These are phyloP conservation scores for Athene noctua DNA, from an alignment of 2,113 vertebrate species.

Conservation along the genomic window DNA sequence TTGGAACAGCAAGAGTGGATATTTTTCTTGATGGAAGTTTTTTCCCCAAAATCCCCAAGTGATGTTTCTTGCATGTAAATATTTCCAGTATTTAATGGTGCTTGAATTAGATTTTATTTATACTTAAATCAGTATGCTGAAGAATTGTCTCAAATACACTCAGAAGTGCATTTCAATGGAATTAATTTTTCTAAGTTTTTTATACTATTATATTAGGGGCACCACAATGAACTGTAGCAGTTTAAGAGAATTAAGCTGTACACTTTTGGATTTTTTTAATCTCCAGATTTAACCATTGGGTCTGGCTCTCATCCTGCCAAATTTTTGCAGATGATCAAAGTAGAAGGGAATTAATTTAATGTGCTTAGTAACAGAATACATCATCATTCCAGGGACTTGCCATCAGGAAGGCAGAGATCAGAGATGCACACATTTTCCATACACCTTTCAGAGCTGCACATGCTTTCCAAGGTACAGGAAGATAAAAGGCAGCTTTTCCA, in stretches of 20 bases:
- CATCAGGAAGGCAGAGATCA: background rate
- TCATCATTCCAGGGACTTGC: background rate
- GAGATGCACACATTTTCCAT: background rate
- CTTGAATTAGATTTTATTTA: background rate
- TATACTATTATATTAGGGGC: rapidly evolving
- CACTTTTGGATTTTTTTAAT: background rate
- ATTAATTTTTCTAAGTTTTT: background rate
- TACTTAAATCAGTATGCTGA: background rate
- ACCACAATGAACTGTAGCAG: background rate
- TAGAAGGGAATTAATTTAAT: background rate
- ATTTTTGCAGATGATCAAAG: background rate
- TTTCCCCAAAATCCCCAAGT: background rate
- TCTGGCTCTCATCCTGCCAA: background rate
- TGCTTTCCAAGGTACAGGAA: background rate
- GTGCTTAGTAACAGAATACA: background rate
- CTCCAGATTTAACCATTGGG: background rate
- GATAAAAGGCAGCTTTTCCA: background rate
- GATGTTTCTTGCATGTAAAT: background rate
- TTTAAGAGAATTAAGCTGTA: background rate
- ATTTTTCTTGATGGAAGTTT: background rate
- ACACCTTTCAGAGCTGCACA: background rate
- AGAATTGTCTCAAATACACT: background rate
- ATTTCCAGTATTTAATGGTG: background rate
- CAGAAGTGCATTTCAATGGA: background rate
- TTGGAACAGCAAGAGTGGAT: background rate